A percentile compares a stretch with the other conserved stretches of the same genome.
These are phyloP conservation scores for Aleiodes alternator DNA, from an alignment of 2,888 invertebrate genomes.

Conservation along the genomic window DNA sequence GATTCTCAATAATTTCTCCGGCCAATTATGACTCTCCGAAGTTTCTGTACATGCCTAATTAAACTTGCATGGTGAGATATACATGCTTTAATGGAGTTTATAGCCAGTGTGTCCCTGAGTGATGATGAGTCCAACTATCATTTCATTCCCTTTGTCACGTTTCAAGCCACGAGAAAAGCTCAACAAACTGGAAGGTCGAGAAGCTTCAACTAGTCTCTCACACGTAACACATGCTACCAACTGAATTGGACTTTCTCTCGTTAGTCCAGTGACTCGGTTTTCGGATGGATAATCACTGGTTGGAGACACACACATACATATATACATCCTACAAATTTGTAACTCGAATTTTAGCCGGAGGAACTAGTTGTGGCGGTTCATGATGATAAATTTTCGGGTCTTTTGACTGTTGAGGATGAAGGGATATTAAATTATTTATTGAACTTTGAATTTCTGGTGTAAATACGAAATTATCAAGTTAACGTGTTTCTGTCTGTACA, in stretches of 20 bases:
- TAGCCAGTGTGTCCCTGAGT: conserved; percentile 4
- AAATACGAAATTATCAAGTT: no score
- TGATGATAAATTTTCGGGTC: no score
- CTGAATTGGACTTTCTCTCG: conserved; percentile 52
- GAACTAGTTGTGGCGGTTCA: not conserved
- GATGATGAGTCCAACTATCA: conserved; percentile 26
- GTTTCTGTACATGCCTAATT: no score
- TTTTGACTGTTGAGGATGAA: no score
- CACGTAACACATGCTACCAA: conserved; percentile 55
- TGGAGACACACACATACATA: no score
- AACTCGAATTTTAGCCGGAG: conserved; percentile 2
- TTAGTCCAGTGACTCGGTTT: conserved; percentile 54
- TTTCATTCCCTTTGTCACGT: conserved; percentile 23
- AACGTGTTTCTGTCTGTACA: no score
- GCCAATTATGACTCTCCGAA: no score
- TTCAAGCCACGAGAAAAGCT: not conserved
- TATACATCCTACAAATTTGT: not conserved
- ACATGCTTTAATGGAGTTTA: not conserved
- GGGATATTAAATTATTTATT: no score
- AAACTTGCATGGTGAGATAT: conserved; percentile 14
- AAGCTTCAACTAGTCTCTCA: conserved; percentile 59
- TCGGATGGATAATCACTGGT: conserved; percentile 43
- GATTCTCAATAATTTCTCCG: not conserved
- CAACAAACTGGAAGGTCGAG: conserved; percentile 56
- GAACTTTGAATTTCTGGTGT: no score